phyloP scores from a whole-genome alignment of 2,888 invertebrate species.

The Spialia ferax region DNA sequence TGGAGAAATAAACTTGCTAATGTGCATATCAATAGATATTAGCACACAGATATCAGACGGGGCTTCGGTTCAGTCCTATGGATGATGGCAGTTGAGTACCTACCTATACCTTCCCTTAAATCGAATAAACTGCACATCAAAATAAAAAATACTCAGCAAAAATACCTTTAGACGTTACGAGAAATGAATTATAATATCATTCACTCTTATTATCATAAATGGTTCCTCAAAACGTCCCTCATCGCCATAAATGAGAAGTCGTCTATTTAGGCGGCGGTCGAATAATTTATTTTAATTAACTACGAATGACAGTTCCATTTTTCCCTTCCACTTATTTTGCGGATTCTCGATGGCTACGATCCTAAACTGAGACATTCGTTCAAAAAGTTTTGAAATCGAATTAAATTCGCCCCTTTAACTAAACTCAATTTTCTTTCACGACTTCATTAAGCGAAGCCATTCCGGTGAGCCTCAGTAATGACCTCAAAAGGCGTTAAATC shows the following conservation, averaged over 20 bases:
- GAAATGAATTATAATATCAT: slow-evolving; percentile 36
- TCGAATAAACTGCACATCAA: too few relatives aligned
- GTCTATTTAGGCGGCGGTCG: slow-evolving; percentile 54
- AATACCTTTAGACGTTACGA: slow-evolving; percentile 37
- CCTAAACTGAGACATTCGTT: slow-evolving; percentile 79
- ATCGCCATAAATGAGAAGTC: slow-evolving; percentile 22
- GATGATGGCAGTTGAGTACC: too few relatives aligned
- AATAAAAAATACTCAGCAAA: neutral
- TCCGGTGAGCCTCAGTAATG: slow-evolving; percentile 83
- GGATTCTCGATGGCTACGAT: slow-evolving; percentile 67
- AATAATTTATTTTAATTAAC: slow-evolving; percentile 82
- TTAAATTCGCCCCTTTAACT: slow-evolving; percentile 85
- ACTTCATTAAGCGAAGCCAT: slow-evolving; percentile 84
- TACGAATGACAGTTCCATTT: slow-evolving; percentile 74
- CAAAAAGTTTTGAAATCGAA: slow-evolving; percentile 84
- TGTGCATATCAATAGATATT: too few relatives aligned
- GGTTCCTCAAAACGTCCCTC: slow-evolving; percentile 16
- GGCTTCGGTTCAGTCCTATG: too few relatives aligned
- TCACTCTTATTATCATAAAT: slow-evolving; percentile 22
- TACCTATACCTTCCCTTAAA: too few relatives aligned
- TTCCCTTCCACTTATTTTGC: slow-evolving; percentile 72
- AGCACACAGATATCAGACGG: too few relatives aligned
- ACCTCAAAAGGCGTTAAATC: slow-evolving; percentile 84
- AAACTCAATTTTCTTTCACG: slow-evolving; percentile 85
- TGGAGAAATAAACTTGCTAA: too few relatives aligned